These are phyloP conservation scores for Campoplex capitator DNA, from an alignment of 2,888 invertebrate genomes.

Conservation along the genomic window DNA sequence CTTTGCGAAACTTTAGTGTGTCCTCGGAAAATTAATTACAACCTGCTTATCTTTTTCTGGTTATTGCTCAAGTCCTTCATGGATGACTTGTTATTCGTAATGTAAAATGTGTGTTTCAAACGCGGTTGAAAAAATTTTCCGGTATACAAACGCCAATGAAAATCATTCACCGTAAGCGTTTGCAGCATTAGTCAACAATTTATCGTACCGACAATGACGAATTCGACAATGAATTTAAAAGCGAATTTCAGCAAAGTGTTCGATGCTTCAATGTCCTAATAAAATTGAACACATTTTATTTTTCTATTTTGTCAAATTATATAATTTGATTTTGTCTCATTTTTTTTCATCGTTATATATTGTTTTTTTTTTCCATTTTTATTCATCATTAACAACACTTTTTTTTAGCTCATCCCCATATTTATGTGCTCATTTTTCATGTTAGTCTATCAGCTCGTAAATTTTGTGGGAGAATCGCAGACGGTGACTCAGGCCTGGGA, in stretches of 20 bases:
- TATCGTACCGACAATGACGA: neutral
- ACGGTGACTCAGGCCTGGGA: neutral
- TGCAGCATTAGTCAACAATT: neutral
- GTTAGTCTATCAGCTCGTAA: neutral
- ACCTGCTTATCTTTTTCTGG: neutral
- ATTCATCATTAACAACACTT: neutral
- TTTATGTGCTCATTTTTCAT: neutral
- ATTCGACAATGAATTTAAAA: neutral
- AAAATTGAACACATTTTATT: neutral
- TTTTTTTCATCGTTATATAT: neutral
- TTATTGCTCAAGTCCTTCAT: neutral
- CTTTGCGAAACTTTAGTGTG: neutral
- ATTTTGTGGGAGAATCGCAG: neutral
- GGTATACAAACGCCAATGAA: neutral
- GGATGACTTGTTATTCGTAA: neutral
- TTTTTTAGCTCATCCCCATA: neutral
- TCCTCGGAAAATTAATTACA: neutral
- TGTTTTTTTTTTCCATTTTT: neutral
- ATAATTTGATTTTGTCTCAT: neutral
- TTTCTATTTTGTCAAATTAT: neutral
- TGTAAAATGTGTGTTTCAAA: neutral
- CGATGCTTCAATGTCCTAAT: neutral
- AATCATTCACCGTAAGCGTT: neutral
- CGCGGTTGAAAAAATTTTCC: neutral
- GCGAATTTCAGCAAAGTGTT: neutral